phyloP scores from a whole-genome alignment of 2,797 vertebrate species.

The Bradypodion ventrale region DNA sequence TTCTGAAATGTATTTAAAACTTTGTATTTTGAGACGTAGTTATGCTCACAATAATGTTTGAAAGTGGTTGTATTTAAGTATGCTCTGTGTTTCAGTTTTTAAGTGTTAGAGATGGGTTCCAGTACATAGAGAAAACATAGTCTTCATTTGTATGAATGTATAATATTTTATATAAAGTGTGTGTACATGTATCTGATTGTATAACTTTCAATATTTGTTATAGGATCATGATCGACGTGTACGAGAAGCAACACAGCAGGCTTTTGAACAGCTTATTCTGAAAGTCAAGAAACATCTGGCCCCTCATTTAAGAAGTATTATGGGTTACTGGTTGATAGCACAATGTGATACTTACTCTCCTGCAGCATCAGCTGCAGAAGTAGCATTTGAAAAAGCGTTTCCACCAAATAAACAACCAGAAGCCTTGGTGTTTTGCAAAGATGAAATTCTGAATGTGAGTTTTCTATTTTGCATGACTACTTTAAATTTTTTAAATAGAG shows the following conservation, averaged over 20 bases:
- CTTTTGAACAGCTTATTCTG: constrained; percentile 92
- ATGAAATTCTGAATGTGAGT: constrained; percentile 93
- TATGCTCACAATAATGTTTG: background rate
- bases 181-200: constrained; percentile 1
- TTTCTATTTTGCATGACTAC: constrained; percentile 16
- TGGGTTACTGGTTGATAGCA: constrained; percentile 97
- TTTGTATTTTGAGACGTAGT: background rate
- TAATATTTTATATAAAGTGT: background rate
- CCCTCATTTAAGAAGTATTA: constrained; percentile 93
- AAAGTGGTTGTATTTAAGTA: constrained; percentile 6
- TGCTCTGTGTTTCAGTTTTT: constrained; percentile 20
- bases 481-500: constrained; percentile 8
- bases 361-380: constrained; percentile 89
- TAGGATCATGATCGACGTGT: constrained; percentile 96
- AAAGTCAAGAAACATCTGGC: constrained; percentile 95
- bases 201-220: constrained; percentile 31
- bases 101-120: background rate
- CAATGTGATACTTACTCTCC: constrained; percentile 93
- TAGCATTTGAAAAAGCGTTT: constrained; percentile 93
- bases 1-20: constrained; percentile 10
- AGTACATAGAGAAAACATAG: background rate
- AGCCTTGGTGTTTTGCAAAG: constrained; percentile 94
- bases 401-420: constrained; percentile 91
- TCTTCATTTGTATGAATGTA: background rate
- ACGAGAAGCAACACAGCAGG: constrained; percentile 93